Percentiles rank a stretch among this genome's conserved stretches.
phyloP scores from a whole-genome alignment of 2,888 invertebrate genomes.

The Phyllotreta cruciferae region DNA sequence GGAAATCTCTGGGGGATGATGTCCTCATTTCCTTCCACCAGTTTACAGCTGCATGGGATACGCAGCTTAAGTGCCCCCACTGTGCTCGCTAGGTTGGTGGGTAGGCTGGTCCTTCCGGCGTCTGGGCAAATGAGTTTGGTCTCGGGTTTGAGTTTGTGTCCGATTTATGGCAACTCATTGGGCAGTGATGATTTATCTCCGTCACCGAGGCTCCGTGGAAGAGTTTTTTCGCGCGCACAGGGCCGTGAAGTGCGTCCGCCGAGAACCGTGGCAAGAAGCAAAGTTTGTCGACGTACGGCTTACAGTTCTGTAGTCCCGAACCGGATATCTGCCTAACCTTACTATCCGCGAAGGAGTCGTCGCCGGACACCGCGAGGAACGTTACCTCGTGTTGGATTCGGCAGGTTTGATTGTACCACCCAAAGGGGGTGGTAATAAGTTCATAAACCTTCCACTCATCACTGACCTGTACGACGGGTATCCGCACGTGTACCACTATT shows the following conservation, averaged over 20 bases:
- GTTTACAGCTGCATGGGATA: conserved; percentile 18
- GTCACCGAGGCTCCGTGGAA: conserved; percentile 37
- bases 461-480: conserved; percentile 26
- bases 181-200: conserved; percentile 34
- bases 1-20: conserved; percentile 26
- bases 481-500: conserved; percentile 25
- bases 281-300: conserved; percentile 32
- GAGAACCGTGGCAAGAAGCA: conserved; percentile 35
- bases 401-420: conserved; percentile 38
- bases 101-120: neutral
- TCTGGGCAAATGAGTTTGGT: neutral
- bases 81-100: neutral
- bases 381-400: no score
- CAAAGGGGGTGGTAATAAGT: conserved; percentile 37
- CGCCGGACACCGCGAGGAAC: no score
- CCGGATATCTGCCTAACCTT: neutral
- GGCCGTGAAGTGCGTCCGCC: conserved; percentile 17
- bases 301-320: conserved; percentile 31
- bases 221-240: conserved; percentile 33
- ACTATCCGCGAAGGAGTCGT: no score
- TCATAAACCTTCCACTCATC: conserved; percentile 32
- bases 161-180: conserved; percentile 34
- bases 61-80: conserved; percentile 20
- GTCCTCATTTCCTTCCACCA: conserved; percentile 18
- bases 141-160: conserved; percentile 20